A percentile compares a stretch with the other conserved stretches of the same genome.
Evolutionary conservation across 2,888 invertebrate genomes (phyloP).

Genomic region (Drosophila formosana): DNA sequence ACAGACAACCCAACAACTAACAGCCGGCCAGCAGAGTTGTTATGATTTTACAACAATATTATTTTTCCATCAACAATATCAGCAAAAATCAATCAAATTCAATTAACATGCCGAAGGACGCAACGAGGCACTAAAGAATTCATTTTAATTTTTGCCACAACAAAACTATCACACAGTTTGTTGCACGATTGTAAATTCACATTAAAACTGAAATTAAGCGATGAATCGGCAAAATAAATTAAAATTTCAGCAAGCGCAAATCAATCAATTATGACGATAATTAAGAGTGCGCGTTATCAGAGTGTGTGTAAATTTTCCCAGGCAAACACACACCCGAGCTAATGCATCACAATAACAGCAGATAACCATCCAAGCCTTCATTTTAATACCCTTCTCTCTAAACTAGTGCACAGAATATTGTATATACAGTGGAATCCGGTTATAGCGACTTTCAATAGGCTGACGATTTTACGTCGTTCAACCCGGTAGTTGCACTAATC

Average conservation of each 20-base stretch:
- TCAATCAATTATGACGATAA: slow-evolving; percentile 48
- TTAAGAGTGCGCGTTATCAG: neutral
- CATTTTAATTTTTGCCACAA: slow-evolving; percentile 53
- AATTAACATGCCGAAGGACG: slow-evolving; percentile 71
- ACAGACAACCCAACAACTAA: neutral
- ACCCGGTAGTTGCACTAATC: too few relatives aligned
- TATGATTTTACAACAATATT: slow-evolving; percentile 80
- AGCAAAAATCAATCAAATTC: slow-evolving; percentile 80
- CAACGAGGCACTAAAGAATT: slow-evolving; percentile 47
- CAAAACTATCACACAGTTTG: slow-evolving; percentile 31
- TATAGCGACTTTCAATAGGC: too few relatives aligned
- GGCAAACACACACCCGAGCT: neutral
- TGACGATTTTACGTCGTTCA: too few relatives aligned
- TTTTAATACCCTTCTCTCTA: neutral
- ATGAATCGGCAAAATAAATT: slow-evolving; percentile 35
- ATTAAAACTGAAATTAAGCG: slow-evolving; percentile 43
- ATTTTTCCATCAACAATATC: slow-evolving; percentile 77
- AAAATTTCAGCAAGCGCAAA: slow-evolving; percentile 38
- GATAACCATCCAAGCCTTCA: neutral
- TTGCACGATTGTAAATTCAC: slow-evolving; percentile 51
- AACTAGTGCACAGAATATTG: too few relatives aligned
- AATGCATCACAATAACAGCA: slow-evolving; percentile 3
- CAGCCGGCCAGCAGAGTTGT: slow-evolving; percentile 31
- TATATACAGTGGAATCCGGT: too few relatives aligned
- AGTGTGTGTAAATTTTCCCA: slow-evolving; percentile 3